Evolutionary conservation across 1,140 invertebrate species (phyloP).

Genomic region (Medauroidea extradentata): DNA sequence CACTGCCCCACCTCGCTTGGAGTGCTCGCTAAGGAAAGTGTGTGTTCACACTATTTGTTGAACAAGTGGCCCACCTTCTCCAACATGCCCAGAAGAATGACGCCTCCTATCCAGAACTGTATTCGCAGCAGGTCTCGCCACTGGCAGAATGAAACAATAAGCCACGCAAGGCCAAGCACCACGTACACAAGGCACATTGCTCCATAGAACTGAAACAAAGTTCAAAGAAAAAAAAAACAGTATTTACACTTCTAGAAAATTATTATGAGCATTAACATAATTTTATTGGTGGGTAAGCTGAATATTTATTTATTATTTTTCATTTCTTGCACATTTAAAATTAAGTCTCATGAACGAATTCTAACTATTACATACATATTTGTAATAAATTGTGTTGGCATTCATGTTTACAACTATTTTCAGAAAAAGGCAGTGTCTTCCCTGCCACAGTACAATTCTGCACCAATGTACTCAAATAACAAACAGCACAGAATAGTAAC

Average conservation of each 20-base stretch:
- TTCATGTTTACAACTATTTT: not conserved
- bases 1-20: no score
- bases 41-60: no score
- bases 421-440: no score
- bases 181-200: slow-evolving; percentile 86
- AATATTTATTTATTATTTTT: not conserved
- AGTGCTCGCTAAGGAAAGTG: no score
- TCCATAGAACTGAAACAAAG: slow-evolving; percentile 73
- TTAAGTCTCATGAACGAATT: not conserved
- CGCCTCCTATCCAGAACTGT: slow-evolving; percentile 92
- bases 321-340: no score
- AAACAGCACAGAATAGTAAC: no score
- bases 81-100: slow-evolving; percentile 80
- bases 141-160: slow-evolving; percentile 74
- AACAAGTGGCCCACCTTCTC: slow-evolving; percentile 50
- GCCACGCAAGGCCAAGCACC: slow-evolving; percentile 76
- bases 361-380: not conserved
- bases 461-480: no score
- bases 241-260: not conserved
- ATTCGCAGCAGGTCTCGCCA: slow-evolving; percentile 90
- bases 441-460: no score
- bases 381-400: not conserved
- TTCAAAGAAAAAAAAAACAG: slow-evolving; percentile 6
- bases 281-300: not conserved
- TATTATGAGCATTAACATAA: not conserved